Evolutionary conservation across 2,113 vertebrate species (phyloP).

Genomic region (Varanus salvator): DNA sequence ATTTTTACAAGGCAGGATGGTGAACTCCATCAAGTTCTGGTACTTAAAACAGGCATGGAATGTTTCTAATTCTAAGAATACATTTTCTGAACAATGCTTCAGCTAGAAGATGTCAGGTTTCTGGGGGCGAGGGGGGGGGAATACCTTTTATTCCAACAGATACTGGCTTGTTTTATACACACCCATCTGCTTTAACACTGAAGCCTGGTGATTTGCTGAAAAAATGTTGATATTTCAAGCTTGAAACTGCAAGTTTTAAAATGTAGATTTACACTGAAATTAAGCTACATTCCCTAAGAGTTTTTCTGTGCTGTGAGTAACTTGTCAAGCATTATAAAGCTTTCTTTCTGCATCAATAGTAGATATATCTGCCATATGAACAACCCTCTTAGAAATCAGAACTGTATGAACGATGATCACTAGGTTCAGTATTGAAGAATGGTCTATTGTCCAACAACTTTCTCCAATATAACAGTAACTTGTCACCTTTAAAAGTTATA

Average conservation of each 20-base stretch:
- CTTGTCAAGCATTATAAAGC: rapidly evolving
- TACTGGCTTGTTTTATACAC: neutral
- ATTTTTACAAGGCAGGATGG: too few relatives aligned
- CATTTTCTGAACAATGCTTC: too few relatives aligned
- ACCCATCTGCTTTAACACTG: constrained; percentile 14
- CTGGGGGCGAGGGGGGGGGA: too few relatives aligned
- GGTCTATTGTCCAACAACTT: neutral
- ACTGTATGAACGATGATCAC: neutral
- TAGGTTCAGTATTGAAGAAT: neutral
- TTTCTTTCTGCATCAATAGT: neutral
- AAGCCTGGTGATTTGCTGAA: neutral
- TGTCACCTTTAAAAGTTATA: neutral
- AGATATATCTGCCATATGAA: neutral
- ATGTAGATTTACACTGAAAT: neutral
- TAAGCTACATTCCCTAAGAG: neutral
- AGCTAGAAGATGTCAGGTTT: too few relatives aligned
- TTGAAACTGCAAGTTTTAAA: constrained; percentile 1
- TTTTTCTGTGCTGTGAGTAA: neutral
- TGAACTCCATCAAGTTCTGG: too few relatives aligned
- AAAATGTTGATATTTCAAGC: neutral
- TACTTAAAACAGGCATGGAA: too few relatives aligned
- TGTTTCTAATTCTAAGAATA: too few relatives aligned
- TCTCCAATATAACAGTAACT: neutral
- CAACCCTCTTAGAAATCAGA: neutral
- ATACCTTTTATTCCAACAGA: neutral